Evolutionary conservation across 2,113 vertebrate genomes (phyloP), one percentile per base, ranked within the genome.

Genomic region (Struthidea cinerea): DNA sequence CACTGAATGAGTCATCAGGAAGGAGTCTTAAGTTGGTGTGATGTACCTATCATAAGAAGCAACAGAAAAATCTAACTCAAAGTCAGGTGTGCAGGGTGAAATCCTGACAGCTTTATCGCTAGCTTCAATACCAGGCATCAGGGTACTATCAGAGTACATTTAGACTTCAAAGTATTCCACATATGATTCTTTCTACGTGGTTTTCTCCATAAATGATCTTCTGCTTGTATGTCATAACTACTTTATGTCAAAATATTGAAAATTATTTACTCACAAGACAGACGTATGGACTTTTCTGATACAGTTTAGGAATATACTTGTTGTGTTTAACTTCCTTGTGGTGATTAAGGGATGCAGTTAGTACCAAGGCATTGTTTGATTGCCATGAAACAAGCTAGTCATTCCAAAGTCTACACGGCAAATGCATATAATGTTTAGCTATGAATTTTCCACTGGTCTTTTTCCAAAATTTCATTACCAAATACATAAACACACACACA

Each of bases 11-110:
- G 56, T 92, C 55, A 57, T 84, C 44, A 69, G 39, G 37, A 90
- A 71, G 11, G 49, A 84, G 42, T 20, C 18, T 83, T 64, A n/a
- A 65, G 15, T 11, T 74, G 53, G 10, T 69, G 26, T 73, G 57
- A 37, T 61, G 44, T 75, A 33, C 32, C 13, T 68, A n/a, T 68
- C 63, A 49, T 32, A 60, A 80, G n/a, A 64, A 75, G 32, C 17
- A 85, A 30, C 9, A 84, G 46, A 79, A 96, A 49, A 80, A 85
- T 47, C 10, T 46, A 84, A 61, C 35, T 70, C 56, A 68, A 64
- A 88, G 42, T 91, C 46, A 76, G 33, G 24, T 76, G 71, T 70
- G 21, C 59, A 44, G 70, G 18, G 28, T 95, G 63, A 95, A 95
- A 90, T 84, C 46, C 46, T 85, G 49, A 50, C 41, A 56, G 35